A percentile compares a stretch with the other conserved stretches of the same genome.
These are phyloP conservation scores for Callipepla squamata DNA, from an alignment of 2,113 vertebrate genomes.

Conservation along the genomic window DNA sequence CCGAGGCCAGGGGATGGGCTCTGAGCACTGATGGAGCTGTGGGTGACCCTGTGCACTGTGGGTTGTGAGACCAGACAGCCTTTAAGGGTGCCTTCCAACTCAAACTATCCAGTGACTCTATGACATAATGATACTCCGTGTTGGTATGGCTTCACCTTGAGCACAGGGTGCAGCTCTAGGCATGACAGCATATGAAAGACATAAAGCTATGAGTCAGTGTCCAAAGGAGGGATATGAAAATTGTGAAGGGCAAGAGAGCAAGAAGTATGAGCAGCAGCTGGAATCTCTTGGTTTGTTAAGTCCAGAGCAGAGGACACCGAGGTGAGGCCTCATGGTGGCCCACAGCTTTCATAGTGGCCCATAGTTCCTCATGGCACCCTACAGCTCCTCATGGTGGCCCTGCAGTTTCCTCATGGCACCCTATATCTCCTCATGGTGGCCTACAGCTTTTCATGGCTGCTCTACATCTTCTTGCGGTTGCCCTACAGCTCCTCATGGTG, in stretches of 20 bases:
- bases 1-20: background rate
- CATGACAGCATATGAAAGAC: background rate
- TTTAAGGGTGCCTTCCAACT: background rate
- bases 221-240: background rate
- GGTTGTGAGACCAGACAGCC: background rate
- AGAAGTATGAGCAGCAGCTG: background rate
- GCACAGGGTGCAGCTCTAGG: background rate
- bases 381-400: too few species aligned
- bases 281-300: background rate
- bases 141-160: background rate
- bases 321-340: too few species aligned
- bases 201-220: background rate
- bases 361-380: too few species aligned
- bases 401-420: too few species aligned
- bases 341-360: too few species aligned
- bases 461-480: too few species aligned
- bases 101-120: background rate
- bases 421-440: too few species aligned
- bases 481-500: too few species aligned
- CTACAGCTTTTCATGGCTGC: too few species aligned
- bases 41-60: background rate
- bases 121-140: background rate
- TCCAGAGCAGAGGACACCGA: background rate
- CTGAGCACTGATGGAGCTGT: background rate
- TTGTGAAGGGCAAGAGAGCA: background rate